These are phyloP conservation scores for Melanotaenia pygmaea DNA, from an alignment of 2,797 vertebrate species.

Conservation along the genomic window DNA sequence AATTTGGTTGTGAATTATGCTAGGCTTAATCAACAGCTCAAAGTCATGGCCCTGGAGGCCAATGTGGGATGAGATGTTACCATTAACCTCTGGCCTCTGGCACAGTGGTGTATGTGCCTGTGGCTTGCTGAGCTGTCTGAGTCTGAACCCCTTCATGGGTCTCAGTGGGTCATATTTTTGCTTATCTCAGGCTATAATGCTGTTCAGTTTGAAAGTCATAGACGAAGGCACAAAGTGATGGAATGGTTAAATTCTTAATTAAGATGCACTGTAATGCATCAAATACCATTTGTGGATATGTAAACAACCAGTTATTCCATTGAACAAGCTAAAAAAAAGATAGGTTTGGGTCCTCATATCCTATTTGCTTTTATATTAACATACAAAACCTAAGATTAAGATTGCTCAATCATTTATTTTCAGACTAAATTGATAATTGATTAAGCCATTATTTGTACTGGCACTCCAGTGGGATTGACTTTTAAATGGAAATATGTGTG, in stretches of 20 bases:
- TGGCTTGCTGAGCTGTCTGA: slow-evolving; percentile 59
- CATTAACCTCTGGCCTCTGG: slow-evolving; percentile 79
- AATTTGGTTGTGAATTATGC: slow-evolving; percentile 85
- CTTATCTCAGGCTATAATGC: slow-evolving; percentile 37
- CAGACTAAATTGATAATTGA: neutral
- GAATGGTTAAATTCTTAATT: neutral
- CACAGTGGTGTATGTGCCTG: slow-evolving; percentile 69
- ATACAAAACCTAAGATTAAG: neutral
- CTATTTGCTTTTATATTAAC: neutral
- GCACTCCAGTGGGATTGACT: neutral
- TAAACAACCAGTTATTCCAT: neutral
- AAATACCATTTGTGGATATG: neutral
- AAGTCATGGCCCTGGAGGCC: slow-evolving; percentile 75
- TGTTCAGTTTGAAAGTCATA: slow-evolving; percentile 28
- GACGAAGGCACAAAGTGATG: neutral
- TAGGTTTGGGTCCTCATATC: neutral
- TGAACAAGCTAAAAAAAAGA: neutral
- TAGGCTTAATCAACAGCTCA: slow-evolving; percentile 73
- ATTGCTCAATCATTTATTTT: neutral
- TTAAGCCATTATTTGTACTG: neutral
- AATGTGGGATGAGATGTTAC: slow-evolving; percentile 72
- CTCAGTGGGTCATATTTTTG: slow-evolving; percentile 24
- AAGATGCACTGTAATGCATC: neutral
- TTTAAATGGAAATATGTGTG: neutral
- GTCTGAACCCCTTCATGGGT: slow-evolving; percentile 21